Conservation (phyloP, 2,113 vertebrate species). For the Ivindomyrus marchei region DNA sequence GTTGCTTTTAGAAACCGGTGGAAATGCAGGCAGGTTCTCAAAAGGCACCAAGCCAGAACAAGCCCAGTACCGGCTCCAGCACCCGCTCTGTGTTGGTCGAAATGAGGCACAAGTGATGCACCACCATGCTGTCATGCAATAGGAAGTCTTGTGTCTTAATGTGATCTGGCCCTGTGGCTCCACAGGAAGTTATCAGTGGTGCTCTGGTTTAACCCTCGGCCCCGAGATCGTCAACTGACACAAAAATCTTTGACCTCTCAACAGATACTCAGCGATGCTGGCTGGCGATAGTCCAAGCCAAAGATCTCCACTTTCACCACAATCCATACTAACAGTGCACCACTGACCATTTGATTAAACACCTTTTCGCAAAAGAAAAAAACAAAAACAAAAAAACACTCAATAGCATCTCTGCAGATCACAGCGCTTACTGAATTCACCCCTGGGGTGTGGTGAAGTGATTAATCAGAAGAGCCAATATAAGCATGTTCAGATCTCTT, state of each 20-base stretch:
- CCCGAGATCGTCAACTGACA: not conserved
- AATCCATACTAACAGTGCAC: not conserved
- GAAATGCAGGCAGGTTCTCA: no score
- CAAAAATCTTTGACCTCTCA: not conserved
- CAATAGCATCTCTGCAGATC: not conserved
- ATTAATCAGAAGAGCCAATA: not conserved
- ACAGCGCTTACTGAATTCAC: not conserved
- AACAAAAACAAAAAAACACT: not conserved
- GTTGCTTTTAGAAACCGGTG: no score
- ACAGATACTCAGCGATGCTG: not conserved
- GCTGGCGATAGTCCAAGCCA: not conserved
- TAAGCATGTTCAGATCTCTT: not conserved
- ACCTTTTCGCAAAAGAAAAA: not conserved
- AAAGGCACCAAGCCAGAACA: no score
- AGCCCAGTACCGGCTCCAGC: no score
- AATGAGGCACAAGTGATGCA: not conserved
- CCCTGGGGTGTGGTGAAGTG: not conserved
- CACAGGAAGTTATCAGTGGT: not conserved
- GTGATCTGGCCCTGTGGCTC: not conserved
- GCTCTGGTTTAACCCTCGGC: not conserved
- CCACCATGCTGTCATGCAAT: not conserved
- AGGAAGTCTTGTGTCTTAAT: not conserved
- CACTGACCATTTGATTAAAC: not conserved
- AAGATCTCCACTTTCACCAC: not conserved
- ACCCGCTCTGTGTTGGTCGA: no score